Evolutionary conservation across 2,113 vertebrate species (phyloP), one percentile per base, ranked within the genome.

Genomic region (Festucalex cinctus): DNA sequence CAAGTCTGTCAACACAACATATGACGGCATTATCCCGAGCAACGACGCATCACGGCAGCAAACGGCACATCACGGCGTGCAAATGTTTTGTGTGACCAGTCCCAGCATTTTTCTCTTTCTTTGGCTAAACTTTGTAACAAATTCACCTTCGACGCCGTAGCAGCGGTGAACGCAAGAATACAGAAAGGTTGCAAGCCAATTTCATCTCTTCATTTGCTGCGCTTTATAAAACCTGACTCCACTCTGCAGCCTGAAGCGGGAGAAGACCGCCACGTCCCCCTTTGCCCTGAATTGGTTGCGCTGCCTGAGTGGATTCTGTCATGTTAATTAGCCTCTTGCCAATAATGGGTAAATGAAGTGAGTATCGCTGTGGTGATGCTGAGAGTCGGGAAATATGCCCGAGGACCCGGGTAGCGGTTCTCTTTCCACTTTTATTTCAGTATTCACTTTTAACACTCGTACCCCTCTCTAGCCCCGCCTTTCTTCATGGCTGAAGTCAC

Each of bases 21-120:
- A 88, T 80, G 84, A 86, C 76, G 41, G 73, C 86, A 90, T 90
- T 90, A 90, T 86, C 80, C 76, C 5, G 37, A 66, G 80, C 78
- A 86, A 85, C 75, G 85, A 82, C 14, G 84, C 88, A 76, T 86
- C 39, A 63, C 81, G 14, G 4, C 66, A 62, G 70, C 59, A 68
- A 63, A 70, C 68, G 53, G n/a, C 53, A 17, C 78, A 69, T 81
- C 78, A 81, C 64, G 65, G 24, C 65, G 81, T 79, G 81, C 74
- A 78, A 81, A 85, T 75, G 76, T 82, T 75, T 66, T 22, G 63
- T 67, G 66, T 71, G 82, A 85, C 44, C 5, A 74, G 71, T 84
- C 63, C 26, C 54, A 9, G 26, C 7, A 1, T 57, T 28, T 57
- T 6, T 32, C 66, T 69, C 69, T 62, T 63, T 81, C 68, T 63